Base-by-base conservation (phyloP, 2,113 vertebrate genomes). In the Oplegnathus fasciatus region DNA sequence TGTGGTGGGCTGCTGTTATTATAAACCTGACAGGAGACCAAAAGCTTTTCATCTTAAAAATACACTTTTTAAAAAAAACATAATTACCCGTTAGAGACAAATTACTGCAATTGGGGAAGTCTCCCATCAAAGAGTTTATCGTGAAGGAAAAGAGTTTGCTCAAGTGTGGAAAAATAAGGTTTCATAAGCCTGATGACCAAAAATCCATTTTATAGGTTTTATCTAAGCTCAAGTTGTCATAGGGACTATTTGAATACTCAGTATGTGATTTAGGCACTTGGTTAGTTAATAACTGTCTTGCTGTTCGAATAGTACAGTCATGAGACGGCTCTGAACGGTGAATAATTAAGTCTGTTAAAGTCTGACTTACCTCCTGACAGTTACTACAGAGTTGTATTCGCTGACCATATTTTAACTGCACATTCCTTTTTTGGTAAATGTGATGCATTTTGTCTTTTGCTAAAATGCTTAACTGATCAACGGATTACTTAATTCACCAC, bases 31-130 rank as follows among this genome's bases (percentile, higher is more conserved):
- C n/a, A 46, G 28, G 37, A 83, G 48, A 55, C 22, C 9, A 1
- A 64, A 79, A 74, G 30, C 42, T 42, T 86, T 79, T 89, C 50
- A 79, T 87, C 70, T 74, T 65, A 52, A 57, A 82, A 79, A 77
- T 48, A 28, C 5, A 50, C 30, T 46, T 66, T 65, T 71, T 42
- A 20, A 46, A 15, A n/a, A 37, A 40, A 68, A 42, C 55, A 50
- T 55, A 50, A 82, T 65, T 75, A 73, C 5, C 30, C 5, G 0
- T 79, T 54, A 28, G 17, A 40, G 60, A 82, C 28, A 85, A 77
- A 84, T 75, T 48, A 50, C n/a, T 52, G 48, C 48, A 24, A 11
- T 61, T 42, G 26, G 9, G 9, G 42, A 50, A 73, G 68, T 68
- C 22, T 66, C 9, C n/a, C 37, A 52, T 77, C 61, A 79, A 61